These are phyloP conservation scores for Acrocephalus arundinaceus DNA, from an alignment of 2,113 vertebrate species.

Conservation along the genomic window DNA sequence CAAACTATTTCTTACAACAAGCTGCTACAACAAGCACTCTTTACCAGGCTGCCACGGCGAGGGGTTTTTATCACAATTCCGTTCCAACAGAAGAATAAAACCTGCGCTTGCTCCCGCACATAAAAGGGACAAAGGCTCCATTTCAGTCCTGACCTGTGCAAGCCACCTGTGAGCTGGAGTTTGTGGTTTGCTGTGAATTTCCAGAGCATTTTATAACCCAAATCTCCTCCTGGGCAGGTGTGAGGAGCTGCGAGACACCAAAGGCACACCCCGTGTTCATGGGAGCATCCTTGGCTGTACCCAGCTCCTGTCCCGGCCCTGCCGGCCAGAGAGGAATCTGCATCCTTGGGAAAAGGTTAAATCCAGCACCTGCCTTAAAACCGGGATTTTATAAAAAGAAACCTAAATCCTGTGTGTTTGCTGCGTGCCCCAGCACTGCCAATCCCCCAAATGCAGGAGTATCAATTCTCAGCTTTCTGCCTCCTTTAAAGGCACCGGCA, in stretches of 20 bases:
- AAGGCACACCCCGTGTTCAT: fast-evolving
- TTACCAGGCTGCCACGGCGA: not conserved
- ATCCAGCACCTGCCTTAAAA: not conserved
- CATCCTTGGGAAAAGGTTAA: not conserved
- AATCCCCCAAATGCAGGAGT: fast-evolving
- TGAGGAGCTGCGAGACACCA: not conserved
- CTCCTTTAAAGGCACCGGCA: not conserved
- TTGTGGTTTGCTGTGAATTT: not conserved
- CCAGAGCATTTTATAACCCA: not conserved
- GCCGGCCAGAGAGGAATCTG: not conserved
- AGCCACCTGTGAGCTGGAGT: not conserved
- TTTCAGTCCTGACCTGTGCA: no score
- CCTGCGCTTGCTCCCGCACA: not conserved
- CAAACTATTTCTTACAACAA: no score
- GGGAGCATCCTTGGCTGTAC: fast-evolving
- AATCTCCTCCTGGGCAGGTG: not conserved
- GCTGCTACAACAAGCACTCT: fast-evolving
- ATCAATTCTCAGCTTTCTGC: not conserved
- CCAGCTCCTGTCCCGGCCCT: not conserved
- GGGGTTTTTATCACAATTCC: no score
- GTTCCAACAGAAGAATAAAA: not conserved
- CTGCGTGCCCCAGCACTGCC: not conserved
- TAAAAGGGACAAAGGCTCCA: not conserved
- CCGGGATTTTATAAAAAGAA: not conserved
- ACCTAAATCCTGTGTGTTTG: no score